Base-by-base conservation (phyloP, 2,113 vertebrate species). In the Eclectus roratus region DNA sequence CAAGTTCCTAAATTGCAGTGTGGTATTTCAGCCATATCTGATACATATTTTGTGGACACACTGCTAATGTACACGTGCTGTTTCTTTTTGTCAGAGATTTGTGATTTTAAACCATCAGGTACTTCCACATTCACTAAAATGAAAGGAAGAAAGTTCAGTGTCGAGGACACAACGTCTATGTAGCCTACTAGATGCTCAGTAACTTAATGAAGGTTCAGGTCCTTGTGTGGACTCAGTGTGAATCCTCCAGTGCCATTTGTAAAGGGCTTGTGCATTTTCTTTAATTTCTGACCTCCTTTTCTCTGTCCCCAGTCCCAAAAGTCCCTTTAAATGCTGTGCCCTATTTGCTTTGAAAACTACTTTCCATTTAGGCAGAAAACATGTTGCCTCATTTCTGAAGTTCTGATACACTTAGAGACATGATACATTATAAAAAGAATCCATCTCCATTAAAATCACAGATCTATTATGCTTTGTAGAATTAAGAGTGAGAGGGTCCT, bases 281-380 rank as follows among this genome's bases (percentile, higher is more conserved):
- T 33, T 85, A 10, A 72, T 79, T 94, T 60, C 70, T 89, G 66
- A 74, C 39, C 39, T 86, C 21, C 12, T 71, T 74, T 64, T 47
- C 14, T 49, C 33, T 41, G 14, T 70, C 27, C 18, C 21, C 9
- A 3, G 19, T 74, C 50, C 11, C 25, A 84, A 63, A 63, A 11
- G 6, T 82, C 52, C 71, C 66, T 65, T 18, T 24, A 88, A 74
- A 61, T 31, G 6, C 31, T 52, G 5, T 64, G 55, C 39, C 29
- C 17, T 93, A 91, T 79, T 65, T 88, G 47, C 68, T 93, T 74
- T 77, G 63, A 80, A 94, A 89, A 70, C 7, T 43, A 11, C 31
- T 85, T 89, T 43, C n/a, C 39, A 6, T 56, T 46, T 29, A 65
- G 39, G 35, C 84, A 72, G 74, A 85, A 85, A 68, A 76, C 4